Conservation (phyloP, 2,888 invertebrate genomes). For the Ischnura elegans region DNA sequence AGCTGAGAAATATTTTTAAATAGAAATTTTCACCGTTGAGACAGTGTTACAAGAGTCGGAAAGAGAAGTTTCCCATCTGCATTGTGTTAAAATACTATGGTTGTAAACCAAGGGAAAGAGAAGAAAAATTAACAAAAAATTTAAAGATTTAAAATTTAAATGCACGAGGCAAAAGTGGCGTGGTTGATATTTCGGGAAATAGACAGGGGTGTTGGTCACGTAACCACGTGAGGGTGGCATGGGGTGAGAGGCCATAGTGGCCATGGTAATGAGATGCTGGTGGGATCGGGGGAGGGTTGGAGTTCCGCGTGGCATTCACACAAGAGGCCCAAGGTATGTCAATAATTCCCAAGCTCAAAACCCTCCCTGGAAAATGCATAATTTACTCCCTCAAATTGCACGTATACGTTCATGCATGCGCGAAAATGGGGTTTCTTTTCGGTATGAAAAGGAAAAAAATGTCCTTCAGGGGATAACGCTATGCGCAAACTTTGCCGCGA, state of each 20-base stretch:
- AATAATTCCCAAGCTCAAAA: neutral
- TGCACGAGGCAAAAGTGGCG: conserved; percentile 24
- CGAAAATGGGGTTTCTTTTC: neutral
- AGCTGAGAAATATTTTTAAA: too few relatives aligned
- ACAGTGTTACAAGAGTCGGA: too few relatives aligned
- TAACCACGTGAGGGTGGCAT: neutral
- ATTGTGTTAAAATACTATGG: too few relatives aligned
- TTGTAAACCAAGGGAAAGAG: too few relatives aligned
- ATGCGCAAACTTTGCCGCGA: neutral
- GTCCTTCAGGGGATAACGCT: neutral
- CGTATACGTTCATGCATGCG: neutral
- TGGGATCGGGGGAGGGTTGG: neutral
- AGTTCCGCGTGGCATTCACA: neutral
- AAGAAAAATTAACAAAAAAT: too few relatives aligned
- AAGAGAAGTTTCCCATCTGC: too few relatives aligned
- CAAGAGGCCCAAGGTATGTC: neutral
- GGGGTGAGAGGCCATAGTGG: neutral
- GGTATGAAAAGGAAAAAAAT: neutral
- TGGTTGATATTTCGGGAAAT: neutral
- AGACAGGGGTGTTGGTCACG: neutral
- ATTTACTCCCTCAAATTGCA: neutral
- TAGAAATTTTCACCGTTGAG: too few relatives aligned
- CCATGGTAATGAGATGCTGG: neutral
- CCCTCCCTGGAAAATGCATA: neutral
- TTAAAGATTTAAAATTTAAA: too few relatives aligned